Base-by-base conservation (phyloP, 2,888 invertebrate species). In the Seladonia tumulorum region DNA sequence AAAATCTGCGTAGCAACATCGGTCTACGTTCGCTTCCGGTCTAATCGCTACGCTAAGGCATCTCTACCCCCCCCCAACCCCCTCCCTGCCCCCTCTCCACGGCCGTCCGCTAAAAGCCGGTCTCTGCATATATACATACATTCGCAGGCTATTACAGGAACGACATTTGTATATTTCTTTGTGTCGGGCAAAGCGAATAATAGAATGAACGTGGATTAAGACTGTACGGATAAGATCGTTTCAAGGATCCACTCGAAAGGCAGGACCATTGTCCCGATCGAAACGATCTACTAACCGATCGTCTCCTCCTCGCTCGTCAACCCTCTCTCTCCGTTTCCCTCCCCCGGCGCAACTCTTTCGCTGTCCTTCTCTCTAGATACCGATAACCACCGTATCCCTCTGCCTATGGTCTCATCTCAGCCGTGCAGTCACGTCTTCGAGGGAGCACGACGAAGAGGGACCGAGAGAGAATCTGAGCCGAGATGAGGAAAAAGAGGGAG, bases 231-330 rank as follows among this genome's bases (percentile, higher is more conserved):
- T 89, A 87, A 87, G 85, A 89, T 89, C 90, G 84, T 84, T 86
- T 86, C 86, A 70, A 89, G 81, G 87, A 88, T 85, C 87, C 89
- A 76, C 83, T 86, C 81, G 80, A 86, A 84, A 82, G 88, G 73
- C 85, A 85, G 90, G 85, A 90, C 83, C 90, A 85, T 88, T 83
- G 89, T 90, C 89, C 90, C 90, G 90, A 90, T 89, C 87, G 89
- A 89, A 89, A 87, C 87, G 89, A 90, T 90, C 89, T 89, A 90
- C 90, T 87, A 89, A 90, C 90, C 90, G 89, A 90, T 90, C 90
- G 91, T 85, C 84, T 88, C 86, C 80, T 66, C 80, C 76, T 81
- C 76, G 73, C 87, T 78, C 87, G 82, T 82, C 89, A 86, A 84
- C 86, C 87, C 88, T 89, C 87, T 84, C 87, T 84, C 88, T 42